phyloP scores from a whole-genome alignment of 53 echinoderm and acorn worm genomes.

The Paracentrotus lividus region DNA sequence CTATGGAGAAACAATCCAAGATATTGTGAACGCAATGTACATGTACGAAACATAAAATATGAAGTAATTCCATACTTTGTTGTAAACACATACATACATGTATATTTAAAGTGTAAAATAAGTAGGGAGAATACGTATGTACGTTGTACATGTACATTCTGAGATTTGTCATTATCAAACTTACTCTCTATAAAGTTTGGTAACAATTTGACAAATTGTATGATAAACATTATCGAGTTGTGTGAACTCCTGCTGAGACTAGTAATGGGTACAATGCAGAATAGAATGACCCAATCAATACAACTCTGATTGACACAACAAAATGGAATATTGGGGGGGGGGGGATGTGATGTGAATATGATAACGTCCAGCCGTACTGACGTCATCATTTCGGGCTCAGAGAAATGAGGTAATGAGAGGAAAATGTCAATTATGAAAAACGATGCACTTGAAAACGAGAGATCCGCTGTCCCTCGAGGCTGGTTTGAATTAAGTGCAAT shows the following conservation, averaged over 20 bases:
- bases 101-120: too few relatives aligned
- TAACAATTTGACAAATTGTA: too few relatives aligned
- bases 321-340: background rate
- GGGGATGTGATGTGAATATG: background rate
- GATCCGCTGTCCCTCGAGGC: background rate
- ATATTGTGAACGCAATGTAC: too few relatives aligned
- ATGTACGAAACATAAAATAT: too few relatives aligned
- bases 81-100: too few relatives aligned
- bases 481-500: constrained; percentile 13
- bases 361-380: background rate
- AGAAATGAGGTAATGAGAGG: background rate
- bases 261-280: background rate
- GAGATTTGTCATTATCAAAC: too few relatives aligned
- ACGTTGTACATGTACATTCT: too few relatives aligned
- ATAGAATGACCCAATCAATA: constrained; percentile 20
- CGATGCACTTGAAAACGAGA: constrained; percentile 40
- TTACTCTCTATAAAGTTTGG: too few relatives aligned
- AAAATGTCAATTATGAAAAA: constrained; percentile 58
- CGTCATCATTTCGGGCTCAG: constrained; percentile 15
- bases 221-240: too few relatives aligned
- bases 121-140: too few relatives aligned
- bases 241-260: background rate
- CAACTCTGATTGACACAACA: background rate
- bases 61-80: too few relatives aligned
- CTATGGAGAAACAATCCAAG: too few relatives aligned